phyloP scores from a whole-genome alignment of 2,888 invertebrate genomes.

The Ochropleura plecta region DNA sequence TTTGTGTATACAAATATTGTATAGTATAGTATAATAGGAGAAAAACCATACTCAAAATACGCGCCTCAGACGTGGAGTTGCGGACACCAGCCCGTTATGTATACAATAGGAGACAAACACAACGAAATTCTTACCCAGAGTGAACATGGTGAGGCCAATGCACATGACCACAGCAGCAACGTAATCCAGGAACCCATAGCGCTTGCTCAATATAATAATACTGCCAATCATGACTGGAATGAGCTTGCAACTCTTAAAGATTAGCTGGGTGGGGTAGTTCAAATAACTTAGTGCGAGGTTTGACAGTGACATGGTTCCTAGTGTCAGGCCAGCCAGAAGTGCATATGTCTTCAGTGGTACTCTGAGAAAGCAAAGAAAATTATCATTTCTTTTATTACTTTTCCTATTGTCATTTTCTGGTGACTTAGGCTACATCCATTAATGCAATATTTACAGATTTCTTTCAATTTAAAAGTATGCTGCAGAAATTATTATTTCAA shows the following conservation, averaged over 20 bases:
- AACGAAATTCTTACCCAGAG: constrained; percentile 92
- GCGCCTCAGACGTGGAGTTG: too few relatives aligned
- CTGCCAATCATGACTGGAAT: constrained; percentile 99
- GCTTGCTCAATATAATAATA: constrained; percentile 97
- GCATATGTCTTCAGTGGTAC: constrained; percentile 96
- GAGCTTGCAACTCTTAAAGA: constrained; percentile 99
- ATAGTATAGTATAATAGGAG: too few relatives aligned
- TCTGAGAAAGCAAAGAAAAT: constrained; percentile 86
- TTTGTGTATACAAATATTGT: too few relatives aligned
- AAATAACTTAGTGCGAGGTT: constrained; percentile 98
- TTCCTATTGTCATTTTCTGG: too few relatives aligned
- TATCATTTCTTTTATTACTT: not conserved
- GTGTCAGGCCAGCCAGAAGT: constrained; percentile 95
- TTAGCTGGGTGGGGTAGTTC: constrained; percentile 99
- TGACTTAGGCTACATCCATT: not conserved
- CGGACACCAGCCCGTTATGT: too few relatives aligned
- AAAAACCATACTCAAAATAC: too few relatives aligned
- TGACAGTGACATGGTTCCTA: constrained; percentile 99
- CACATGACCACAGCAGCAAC: constrained; percentile 96
- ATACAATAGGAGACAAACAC: too few relatives aligned
- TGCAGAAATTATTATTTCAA: not conserved
- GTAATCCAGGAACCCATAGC: constrained; percentile 95
- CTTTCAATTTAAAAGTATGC: not conserved
- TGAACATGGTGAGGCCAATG: constrained; percentile 97
- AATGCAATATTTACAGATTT: not conserved